Conservation (phyloP, 2,113 vertebrate species). For the Ictalurus furcatus region DNA sequence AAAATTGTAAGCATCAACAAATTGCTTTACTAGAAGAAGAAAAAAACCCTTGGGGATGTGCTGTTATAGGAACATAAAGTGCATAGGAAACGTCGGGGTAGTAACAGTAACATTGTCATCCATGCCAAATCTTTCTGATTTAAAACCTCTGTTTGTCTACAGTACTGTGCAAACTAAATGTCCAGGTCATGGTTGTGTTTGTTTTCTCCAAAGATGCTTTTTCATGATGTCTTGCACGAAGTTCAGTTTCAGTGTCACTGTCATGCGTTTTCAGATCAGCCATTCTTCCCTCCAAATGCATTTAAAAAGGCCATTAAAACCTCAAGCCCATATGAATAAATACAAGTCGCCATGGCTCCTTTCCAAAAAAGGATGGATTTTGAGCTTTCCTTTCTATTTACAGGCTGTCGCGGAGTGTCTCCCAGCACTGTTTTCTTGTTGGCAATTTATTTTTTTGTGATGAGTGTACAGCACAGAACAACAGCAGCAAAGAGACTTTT, state of each 20-base stretch:
- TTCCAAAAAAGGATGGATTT: background rate
- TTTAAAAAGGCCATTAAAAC: background rate
- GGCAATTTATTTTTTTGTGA: background rate
- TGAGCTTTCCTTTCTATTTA: background rate
- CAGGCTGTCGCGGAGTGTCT: background rate
- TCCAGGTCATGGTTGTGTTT: background rate
- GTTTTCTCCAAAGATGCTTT: background rate
- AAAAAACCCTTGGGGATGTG: no score
- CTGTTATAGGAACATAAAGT: background rate
- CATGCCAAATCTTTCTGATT: background rate
- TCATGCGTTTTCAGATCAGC: background rate
- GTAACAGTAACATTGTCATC: background rate
- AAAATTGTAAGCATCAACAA: no score
- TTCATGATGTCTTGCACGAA: background rate
- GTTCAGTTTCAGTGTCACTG: background rate
- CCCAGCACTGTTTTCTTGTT: background rate
- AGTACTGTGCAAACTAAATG: background rate
- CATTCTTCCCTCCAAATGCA: background rate
- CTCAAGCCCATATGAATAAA: background rate
- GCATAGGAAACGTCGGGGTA: background rate
- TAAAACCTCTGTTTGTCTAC: background rate
- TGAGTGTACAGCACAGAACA: background rate
- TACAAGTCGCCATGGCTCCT: background rate
- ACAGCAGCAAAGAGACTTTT: conserved; percentile 1
- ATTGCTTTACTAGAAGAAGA: no score